Conservation (phyloP, 1,140 invertebrate genomes). For the Oryctes rhinoceros region DNA sequence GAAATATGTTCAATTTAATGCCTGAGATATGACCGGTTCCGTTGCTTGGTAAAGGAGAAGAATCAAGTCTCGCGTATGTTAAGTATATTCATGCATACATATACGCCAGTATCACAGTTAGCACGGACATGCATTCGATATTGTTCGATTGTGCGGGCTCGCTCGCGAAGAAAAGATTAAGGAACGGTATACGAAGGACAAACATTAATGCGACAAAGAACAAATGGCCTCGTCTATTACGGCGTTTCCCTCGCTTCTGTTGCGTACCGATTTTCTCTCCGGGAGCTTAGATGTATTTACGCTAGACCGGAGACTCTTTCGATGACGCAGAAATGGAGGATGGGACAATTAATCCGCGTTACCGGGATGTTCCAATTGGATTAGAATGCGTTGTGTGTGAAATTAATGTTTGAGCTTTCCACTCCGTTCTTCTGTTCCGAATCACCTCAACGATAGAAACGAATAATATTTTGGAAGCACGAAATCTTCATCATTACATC, state of each 20-base stretch:
- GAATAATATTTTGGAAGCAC: no score
- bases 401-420: no score
- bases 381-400: no score
- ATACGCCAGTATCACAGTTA: background rate
- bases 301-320: background rate
- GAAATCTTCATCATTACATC: no score
- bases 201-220: slow-evolving; percentile 22
- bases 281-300: background rate
- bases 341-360: background rate
- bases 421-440: no score
- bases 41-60: slow-evolving; percentile 15
- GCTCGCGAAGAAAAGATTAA: slow-evolving; percentile 17
- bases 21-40: slow-evolving; percentile 30
- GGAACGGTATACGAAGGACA: slow-evolving; percentile 19
- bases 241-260: background rate
- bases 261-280: background rate
- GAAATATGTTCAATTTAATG: slow-evolving; percentile 24
- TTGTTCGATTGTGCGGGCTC: slow-evolving; percentile 5
- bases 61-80: background rate
- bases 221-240: slow-evolving; percentile 7
- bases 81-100: background rate
- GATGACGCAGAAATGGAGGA: background rate
- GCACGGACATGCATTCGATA: background rate
- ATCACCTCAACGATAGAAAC: no score
- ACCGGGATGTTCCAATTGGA: no score